Base-by-base conservation (phyloP, 1,140 invertebrate species). In the Pseudoatta argentina region DNA sequence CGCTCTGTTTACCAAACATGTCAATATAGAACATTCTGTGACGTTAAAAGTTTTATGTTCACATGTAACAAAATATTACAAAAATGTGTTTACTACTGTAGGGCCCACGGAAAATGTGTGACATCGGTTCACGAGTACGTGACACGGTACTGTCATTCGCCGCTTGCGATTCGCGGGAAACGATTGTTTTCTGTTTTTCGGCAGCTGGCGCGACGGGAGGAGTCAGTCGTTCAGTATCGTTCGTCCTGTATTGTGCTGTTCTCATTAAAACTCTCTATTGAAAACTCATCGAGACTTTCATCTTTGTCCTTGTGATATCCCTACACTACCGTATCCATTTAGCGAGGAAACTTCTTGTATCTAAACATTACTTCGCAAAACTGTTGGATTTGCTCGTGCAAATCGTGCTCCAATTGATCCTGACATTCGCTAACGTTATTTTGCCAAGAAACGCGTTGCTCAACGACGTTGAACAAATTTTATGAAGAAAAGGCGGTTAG, bases 21-120 rank as follows among this genome's bases (percentile, higher is more conserved):
- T n/a, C 14, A 12, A 64, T 63, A 30, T 48, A 27, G 75, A 48
- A 27, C 21, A 10, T n/a, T 59, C 12, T 3, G 12, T 18, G 44
- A 53, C 27, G 44, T 61, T 76, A 61, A 59, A 76, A 61, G 55
- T 61, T 76, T 76, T n/a, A 24, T 12, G 34, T 44, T 30, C 27
- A 5, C 14, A n/a, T 39, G 44, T 53, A 18, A 72, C 24, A 53
- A 53, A 76, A 39, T 7, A 21, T 48, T 55, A 30, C 16, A 27
- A 64, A 64, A 48, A 39, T 64, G 21, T 55, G 30, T 78, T 64
- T 48, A 77, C 39, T 48, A 44, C 16, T 34, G 10, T 48, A 21
- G n/a, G n/a, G n/a, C n/a, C n/a, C n/a, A n/a, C n/a, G n/a, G n/a
- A n/a, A n/a, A n/a, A n/a, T n/a, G n/a, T n/a, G n/a, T n/a, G n/a